Evolutionary conservation across 2,888 invertebrate species (phyloP).

Genomic region (Emmelina monodactyla): DNA sequence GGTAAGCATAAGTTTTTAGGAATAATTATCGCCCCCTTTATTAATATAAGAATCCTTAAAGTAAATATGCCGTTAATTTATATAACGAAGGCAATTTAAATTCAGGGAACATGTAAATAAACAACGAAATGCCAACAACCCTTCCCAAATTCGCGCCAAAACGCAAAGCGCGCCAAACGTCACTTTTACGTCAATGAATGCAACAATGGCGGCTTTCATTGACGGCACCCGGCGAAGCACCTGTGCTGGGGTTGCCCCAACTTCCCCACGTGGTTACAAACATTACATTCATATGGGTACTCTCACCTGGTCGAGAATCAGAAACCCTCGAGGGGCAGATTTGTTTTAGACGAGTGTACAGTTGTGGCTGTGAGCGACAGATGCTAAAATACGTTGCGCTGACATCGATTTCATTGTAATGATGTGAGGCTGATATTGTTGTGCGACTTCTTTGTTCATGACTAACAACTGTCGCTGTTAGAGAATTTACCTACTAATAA

Average conservation of each 20-base stretch:
- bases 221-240: slow-evolving; percentile 54
- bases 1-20: too few species aligned
- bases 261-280: slow-evolving; percentile 42
- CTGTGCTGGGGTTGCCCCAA: slow-evolving; percentile 30
- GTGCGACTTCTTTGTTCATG: too few species aligned
- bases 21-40: too few species aligned
- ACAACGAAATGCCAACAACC: too few species aligned
- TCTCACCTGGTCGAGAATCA: slow-evolving; percentile 47
- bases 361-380: slow-evolving; percentile 59
- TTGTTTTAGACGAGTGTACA: slow-evolving; percentile 53
- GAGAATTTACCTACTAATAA: too few species aligned
- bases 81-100: too few species aligned
- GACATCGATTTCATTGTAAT: slow-evolving; percentile 43
- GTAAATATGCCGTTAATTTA: too few species aligned
- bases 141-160: too few species aligned
- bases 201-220: slow-evolving; percentile 46
- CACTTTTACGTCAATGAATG: slow-evolving; percentile 50
- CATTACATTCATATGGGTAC: slow-evolving; percentile 30
- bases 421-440: neutral
- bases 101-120: too few species aligned
- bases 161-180: slow-evolving; percentile 53
- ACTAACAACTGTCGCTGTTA: too few species aligned
- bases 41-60: too few species aligned
- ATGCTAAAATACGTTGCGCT: slow-evolving; percentile 63
- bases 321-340: slow-evolving; percentile 29